Evolutionary conservation across 2,797 vertebrate species (phyloP), one percentile per base, ranked within the genome.

Genomic region (Malurus leucopterus): DNA sequence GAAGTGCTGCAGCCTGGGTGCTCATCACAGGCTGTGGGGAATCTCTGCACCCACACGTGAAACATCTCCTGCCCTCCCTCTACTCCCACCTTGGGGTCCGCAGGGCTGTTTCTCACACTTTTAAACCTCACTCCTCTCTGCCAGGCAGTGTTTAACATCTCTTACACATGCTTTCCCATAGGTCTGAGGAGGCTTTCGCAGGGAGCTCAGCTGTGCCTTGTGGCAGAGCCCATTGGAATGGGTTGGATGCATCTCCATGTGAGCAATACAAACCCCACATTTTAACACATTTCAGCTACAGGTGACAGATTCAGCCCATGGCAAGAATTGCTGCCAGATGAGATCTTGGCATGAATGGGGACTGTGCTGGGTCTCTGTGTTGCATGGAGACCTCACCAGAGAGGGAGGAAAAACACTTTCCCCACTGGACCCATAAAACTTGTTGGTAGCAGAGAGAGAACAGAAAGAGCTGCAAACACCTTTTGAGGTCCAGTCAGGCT

Each of bases 191-290:
- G 23, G 5, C 23, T 40, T 40, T 29, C 3, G 6, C 1, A 2
- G 54, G 27, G n/a, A 46, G 15, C 36, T 75, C 32, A 76, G 18
- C 19, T 55, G 9, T 29, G 22, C 30, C 4, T 14, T n/a, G 15
- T 0, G 1, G 23, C 38, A 29, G 11, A 20, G n/a, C 29, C 29
- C 4, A 0, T 16, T 30, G 40, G 8, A 68, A 7, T 0, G 0
- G 8, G 7, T 18, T 59, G 32, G 23, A 4, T 63, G 54, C 34
- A 40, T 32, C 5, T 6, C 44, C 23, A n/a, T 8, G 4, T 23
- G 36, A 58, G 27, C 9, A 38, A 11, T 4, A 34, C 46, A 85
- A 63, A 73, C 6, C n/a, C 30, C 9, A 23, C 36, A 36, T 36
- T 36, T 36, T 36, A 36, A 11, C 47, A 53, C 5, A 2, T 29